A percentile compares a stretch with the other conserved stretches of the same genome.
Evolutionary conservation across 2,888 invertebrate species (phyloP).

Genomic region (Ophion ellenae): DNA sequence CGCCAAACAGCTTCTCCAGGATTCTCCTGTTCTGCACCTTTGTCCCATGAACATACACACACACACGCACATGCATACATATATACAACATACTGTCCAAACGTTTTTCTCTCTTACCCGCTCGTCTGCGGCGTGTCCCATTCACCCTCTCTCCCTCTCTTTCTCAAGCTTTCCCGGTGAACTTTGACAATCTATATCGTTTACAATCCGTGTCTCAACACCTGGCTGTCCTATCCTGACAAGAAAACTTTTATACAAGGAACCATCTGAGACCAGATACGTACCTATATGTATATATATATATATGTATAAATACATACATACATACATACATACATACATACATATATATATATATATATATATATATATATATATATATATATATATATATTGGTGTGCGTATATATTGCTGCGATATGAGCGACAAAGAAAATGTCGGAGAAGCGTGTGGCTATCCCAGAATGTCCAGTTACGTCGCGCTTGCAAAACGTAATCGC

Average conservation of each 20-base stretch:
- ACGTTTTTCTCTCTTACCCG: constrained; percentile 22
- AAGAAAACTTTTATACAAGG: constrained; percentile 72
- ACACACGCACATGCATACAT: no score
- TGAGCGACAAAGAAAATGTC: constrained; percentile 45
- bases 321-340: no score
- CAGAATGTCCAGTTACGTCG: constrained; percentile 28
- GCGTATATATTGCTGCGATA: constrained; percentile 6
- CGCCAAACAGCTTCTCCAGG: constrained; percentile 56
- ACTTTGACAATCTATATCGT: constrained; percentile 80
- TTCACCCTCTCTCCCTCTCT: not conserved
- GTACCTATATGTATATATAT: not conserved
- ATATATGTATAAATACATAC: no score
- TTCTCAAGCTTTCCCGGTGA: constrained; percentile 53
- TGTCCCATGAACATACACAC: not conserved
- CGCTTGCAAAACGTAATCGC: constrained; percentile 6
- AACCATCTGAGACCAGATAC: not conserved
- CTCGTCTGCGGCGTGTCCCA: not conserved
- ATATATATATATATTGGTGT: no score
- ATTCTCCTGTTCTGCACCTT: constrained; percentile 25
- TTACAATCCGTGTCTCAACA: constrained; percentile 77
- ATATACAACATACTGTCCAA: not conserved
- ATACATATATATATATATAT: no score
- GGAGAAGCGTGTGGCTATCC: constrained; percentile 22
- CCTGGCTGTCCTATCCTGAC: constrained; percentile 73
- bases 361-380: no score